phyloP scores from a whole-genome alignment of 2,888 invertebrate genomes.

The Ethmia dodecea region DNA sequence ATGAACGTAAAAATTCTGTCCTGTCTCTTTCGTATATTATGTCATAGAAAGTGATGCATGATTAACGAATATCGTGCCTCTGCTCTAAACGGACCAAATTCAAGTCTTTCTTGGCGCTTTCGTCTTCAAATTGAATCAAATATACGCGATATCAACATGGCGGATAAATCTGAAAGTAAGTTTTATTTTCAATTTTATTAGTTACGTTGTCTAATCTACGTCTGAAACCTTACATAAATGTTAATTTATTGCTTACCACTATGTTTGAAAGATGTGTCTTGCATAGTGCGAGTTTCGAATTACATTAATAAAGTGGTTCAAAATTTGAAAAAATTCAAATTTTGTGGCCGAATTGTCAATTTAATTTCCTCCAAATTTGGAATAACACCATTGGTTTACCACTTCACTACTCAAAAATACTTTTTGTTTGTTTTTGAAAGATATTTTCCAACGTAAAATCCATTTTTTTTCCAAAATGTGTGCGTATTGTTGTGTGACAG shows the following conservation, averaged over 20 bases:
- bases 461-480: too few relatives aligned
- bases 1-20: too few relatives aligned
- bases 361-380: conserved; percentile 36
- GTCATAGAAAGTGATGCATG: too few relatives aligned
- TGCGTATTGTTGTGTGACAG: too few relatives aligned
- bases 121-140: conserved; percentile 30
- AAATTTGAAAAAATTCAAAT: conserved; percentile 78
- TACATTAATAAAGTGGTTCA: conserved; percentile 51
- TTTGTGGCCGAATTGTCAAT: conserved; percentile 56
- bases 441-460: too few relatives aligned
- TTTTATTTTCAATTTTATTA: conserved; percentile 64
- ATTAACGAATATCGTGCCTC: too few relatives aligned
- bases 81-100: conserved; percentile 21
- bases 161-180: conserved; percentile 89
- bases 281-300: conserved; percentile 28
- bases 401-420: too few relatives aligned
- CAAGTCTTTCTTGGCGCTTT: conserved; percentile 64
- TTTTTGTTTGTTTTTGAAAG: too few relatives aligned
- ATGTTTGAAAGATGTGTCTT: conserved; percentile 3
- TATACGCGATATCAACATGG: conserved; percentile 85
- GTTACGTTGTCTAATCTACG: not conserved
- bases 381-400: conserved; percentile 18
- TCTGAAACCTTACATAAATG: not conserved
- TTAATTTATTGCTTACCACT: not conserved
- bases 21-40: too few relatives aligned